Evolutionary conservation across 92 coral and sea anemone species (phyloP), one percentile per base, ranked within the genome.

Genomic region (Palythoa grandis): DNA sequence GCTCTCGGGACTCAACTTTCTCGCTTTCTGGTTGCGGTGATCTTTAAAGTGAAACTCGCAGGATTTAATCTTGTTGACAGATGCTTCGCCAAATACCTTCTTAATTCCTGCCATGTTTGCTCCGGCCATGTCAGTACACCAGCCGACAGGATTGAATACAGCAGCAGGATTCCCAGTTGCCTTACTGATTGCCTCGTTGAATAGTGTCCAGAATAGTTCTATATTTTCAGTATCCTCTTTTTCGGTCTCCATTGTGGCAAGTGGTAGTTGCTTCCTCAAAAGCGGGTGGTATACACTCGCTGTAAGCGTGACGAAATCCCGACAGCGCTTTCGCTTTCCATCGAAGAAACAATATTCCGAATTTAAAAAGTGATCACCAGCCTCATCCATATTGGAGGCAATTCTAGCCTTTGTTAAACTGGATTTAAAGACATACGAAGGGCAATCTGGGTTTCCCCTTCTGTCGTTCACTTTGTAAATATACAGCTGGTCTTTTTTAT

Each of bases 351-450:
- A 63, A 25, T 69, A 69, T 69, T 69, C 40, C 0, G 69, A 19
- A n/a, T 63, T 20, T n/a, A 63, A 63, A 63, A 63, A 63, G 25
- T 63, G 29, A 19, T 63, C 69, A 63, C 69, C 69, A 63, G 24
- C 86, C 53, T 43, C 70, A 70, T 77, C 76, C 89, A 86, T 78
- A 75, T 77, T 63, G 10, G 53, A 17, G 23, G 89, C 89, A 63
- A 86, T 77, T 65, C 29, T 86, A 20, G 89, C 89, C 48, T 77
- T 77, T 60, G 39, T 10, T 8, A 40, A 5, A 52, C 89, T 63
- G 69, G 10, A 19, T 87, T 87, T 80, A 50, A 80, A 87, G 11
- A 87, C 90, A 79, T 69, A 71, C n/a, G 87, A 87, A 11, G 90
- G 87, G 35, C 23, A 25, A 83, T 87, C 87, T 25, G 90, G 86